A percentile compares a stretch with the other conserved stretches of the same genome.
phyloP scores from a whole-genome alignment of 1,140 invertebrate species.

The Caenorhabditis latens region DNA sequence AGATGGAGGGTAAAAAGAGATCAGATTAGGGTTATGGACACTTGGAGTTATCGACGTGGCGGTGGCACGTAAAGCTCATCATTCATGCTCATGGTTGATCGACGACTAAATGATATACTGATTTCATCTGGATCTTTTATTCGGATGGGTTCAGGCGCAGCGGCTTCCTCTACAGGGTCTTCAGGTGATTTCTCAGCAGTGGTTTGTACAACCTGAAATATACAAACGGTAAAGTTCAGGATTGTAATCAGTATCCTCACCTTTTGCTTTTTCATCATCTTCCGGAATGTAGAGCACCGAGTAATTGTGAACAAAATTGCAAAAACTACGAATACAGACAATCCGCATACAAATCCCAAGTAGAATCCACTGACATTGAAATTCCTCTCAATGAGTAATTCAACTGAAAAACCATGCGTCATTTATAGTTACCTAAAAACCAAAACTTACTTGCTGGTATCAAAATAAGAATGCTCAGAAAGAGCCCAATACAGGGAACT shows the following conservation, averaged over 20 bases:
- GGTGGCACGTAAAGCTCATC: constrained; percentile 12
- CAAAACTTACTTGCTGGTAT: constrained; percentile 11
- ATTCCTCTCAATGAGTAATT: not conserved
- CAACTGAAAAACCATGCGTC: constrained; percentile 30
- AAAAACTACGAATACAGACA: not conserved
- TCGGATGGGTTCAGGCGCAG: not conserved
- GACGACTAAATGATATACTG: constrained; percentile 27
- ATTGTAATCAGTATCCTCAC: not conserved
- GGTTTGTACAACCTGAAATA: constrained; percentile 6
- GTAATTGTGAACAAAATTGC: not conserved
- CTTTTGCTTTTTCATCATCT: constrained; percentile 30
- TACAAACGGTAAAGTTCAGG: not conserved
- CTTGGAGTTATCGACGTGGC: constrained; percentile 6
- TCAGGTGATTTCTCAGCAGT: constrained; percentile 29
- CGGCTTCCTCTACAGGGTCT: not conserved
- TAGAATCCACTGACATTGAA: constrained; percentile 6
- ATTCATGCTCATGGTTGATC: constrained; percentile 46
- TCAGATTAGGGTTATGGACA: not conserved
- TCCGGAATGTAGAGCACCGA: not conserved
- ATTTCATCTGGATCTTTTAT: constrained; percentile 42
- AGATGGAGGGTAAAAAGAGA: not conserved
- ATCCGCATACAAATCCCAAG: constrained; percentile 21
- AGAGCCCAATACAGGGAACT: not conserved
- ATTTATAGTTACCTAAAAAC: too few relatives aligned
- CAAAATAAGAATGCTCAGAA: not conserved